A percentile compares a stretch with the other conserved stretches of the same genome.
phyloP scores from a whole-genome alignment of 2,888 invertebrate species.

The Cremastinae sp. region DNA sequence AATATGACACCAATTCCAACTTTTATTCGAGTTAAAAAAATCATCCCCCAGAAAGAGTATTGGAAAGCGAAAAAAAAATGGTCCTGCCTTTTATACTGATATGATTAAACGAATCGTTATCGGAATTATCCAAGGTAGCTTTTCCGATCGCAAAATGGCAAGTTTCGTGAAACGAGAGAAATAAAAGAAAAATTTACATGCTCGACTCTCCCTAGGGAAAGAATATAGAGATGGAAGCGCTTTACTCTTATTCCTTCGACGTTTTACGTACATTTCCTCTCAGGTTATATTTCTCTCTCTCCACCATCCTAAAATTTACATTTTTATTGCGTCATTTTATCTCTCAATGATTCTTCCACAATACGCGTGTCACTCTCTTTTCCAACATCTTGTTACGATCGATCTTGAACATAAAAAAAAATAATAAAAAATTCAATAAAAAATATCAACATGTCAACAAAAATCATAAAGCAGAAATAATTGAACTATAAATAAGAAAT shows the following conservation, averaged over 20 bases:
- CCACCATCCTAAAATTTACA: conserved; percentile 17
- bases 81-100: too few relatives aligned
- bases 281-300: conserved; percentile 8
- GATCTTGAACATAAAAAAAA: too few relatives aligned
- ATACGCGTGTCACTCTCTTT: too few relatives aligned
- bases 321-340: conserved; percentile 33
- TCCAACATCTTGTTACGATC: too few relatives aligned
- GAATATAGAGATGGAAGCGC: conserved; percentile 19
- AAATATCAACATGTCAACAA: too few relatives aligned
- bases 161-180: neutral
- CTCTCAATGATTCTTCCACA: conserved; percentile 11
- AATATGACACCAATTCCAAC: too few relatives aligned
- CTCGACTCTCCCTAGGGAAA: neutral
- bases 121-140: neutral
- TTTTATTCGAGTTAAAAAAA: too few relatives aligned
- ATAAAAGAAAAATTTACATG: conserved; percentile 10
- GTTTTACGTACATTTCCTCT: conserved; percentile 2
- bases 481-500: too few relatives aligned
- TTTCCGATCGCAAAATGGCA: conserved; percentile 21
- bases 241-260: neutral
- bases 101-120: neutral
- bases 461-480: too few relatives aligned
- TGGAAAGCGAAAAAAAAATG: too few relatives aligned
- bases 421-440: too few relatives aligned
- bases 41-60: too few relatives aligned